Evolutionary conservation across 2,113 vertebrate species (phyloP).

Genomic region (Cheilinus undulatus): DNA sequence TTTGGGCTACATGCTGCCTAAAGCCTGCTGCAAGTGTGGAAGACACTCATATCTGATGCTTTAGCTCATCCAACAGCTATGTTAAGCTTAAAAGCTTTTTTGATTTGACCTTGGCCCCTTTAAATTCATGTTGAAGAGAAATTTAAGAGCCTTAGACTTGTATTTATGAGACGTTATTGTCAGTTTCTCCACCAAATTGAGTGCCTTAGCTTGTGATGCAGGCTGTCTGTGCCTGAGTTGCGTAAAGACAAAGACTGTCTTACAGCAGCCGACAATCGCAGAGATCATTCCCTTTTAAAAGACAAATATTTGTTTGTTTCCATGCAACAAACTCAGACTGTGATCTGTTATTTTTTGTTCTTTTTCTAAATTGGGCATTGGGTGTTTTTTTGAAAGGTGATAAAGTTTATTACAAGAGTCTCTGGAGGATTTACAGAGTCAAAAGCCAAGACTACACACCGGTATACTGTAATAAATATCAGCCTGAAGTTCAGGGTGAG

Average conservation of each 20-base stretch:
- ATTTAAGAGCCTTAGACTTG: not conserved
- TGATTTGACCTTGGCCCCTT: slow-evolving; percentile 8
- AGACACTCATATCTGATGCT: slow-evolving; percentile 11
- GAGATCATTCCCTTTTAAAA: slow-evolving; percentile 51
- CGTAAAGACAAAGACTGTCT: slow-evolving; percentile 29
- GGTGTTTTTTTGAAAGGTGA: slow-evolving; percentile 14
- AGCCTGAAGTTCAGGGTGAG: not conserved
- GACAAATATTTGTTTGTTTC: not conserved
- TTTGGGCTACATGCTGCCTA: slow-evolving; percentile 17
- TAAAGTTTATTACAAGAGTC: slow-evolving; percentile 6
- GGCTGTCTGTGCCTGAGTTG: not conserved
- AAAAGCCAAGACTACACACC: slow-evolving; percentile 22
- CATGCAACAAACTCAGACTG: slow-evolving; percentile 2
- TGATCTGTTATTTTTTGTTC: not conserved
- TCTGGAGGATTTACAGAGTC: slow-evolving; percentile 23
- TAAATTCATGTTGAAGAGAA: not conserved
- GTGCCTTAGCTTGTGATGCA: slow-evolving; percentile 65
- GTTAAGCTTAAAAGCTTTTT: slow-evolving; percentile 19
- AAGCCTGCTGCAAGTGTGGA: slow-evolving; percentile 37
- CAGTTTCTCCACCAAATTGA: slow-evolving; percentile 10
- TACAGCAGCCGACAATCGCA: slow-evolving; percentile 43
- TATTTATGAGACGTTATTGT: not conserved
- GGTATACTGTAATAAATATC: slow-evolving; percentile 30
- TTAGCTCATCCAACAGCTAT: slow-evolving; percentile 30
- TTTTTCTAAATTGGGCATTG: slow-evolving; percentile 20